Percentiles rank a stretch among this genome's conserved stretches.
These are phyloP conservation scores for Eidolon helvum DNA, from an alignment of 2,113 vertebrate species.

Conservation along the genomic window DNA sequence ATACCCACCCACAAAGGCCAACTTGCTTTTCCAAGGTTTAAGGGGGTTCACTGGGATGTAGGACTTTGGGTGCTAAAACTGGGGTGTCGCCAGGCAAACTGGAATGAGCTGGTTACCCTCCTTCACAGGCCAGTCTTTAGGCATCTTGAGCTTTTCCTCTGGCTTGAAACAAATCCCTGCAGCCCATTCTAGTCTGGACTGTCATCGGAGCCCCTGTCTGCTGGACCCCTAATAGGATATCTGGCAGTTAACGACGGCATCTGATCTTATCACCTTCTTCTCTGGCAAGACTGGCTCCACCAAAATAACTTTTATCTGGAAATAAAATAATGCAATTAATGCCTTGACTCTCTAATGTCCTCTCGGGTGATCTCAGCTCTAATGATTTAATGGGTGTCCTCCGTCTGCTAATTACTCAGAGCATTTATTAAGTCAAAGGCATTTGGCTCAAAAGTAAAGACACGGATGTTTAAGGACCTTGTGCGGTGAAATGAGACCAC, in stretches of 20 bases:
- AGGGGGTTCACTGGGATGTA: too few species aligned
- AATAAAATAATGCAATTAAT: slow-evolving; percentile 82
- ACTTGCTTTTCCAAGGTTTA: background rate
- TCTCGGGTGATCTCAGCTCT: slow-evolving; percentile 66
- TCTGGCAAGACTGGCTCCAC: slow-evolving; percentile 85
- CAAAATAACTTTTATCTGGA: slow-evolving; percentile 84
- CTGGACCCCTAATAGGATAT: slow-evolving; percentile 59
- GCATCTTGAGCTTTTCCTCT: slow-evolving; percentile 59
- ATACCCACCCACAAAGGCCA: slow-evolving; percentile 29
- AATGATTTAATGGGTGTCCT: slow-evolving; percentile 16
- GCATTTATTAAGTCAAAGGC: background rate
- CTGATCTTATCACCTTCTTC: slow-evolving; percentile 87
- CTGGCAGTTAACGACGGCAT: slow-evolving; percentile 86
- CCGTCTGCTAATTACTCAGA: background rate
- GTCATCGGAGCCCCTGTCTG: slow-evolving; percentile 74
- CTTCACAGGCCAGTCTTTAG: slow-evolving; percentile 68
- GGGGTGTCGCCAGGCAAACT: background rate
- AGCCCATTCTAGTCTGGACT: slow-evolving; percentile 56
- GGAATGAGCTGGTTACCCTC: background rate
- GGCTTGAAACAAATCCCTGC: slow-evolving; percentile 51
- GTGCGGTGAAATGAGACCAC: background rate
- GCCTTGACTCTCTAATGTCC: slow-evolving; percentile 57
- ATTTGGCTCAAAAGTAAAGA: background rate
- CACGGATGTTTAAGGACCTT: background rate
- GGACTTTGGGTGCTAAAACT: background rate